Evolutionary conservation across 2,888 invertebrate genomes (phyloP), one percentile per base, ranked within the genome.

Genomic region (Lepidocyrtinus sp.): DNA sequence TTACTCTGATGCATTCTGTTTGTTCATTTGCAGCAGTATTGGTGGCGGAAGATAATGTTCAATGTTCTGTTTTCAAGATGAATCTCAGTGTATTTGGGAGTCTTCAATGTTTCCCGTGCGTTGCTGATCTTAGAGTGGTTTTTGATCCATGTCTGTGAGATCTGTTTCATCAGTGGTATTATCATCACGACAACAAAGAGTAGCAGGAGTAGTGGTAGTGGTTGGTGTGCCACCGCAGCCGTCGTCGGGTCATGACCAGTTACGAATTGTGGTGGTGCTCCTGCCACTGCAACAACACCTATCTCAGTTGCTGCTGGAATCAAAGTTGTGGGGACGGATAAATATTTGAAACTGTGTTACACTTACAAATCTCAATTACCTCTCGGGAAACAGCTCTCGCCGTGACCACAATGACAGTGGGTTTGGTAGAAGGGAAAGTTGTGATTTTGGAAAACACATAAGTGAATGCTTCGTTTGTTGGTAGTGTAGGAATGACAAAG

Each of bases 211-310:
- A 36, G 36, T 36, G 12, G 36, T 36, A 36, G 36, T 36, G 36
- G 36, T 36, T 36, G 36, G 36, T 36, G 36, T 36, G 12, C 36
- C 12, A 36, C 36, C 36, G 36, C 36, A 5, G 36, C 36, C 36
- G 36, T 36, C 36, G 36, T 19, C 26, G 70, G 55, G 70, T 59
- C 70, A 70, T 70, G 61, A 70, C 70, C 70, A 61, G 70, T 36
- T 27, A 61, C 70, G n/a, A 55, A n/a, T 55, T 25, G 55, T 9
- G 21, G 5, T 24, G 50, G 24, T 68, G 68, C 1, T 50, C 15
- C 2, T 50, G 24, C 15, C 24, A 15, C 64, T 22, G 36, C 36
- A 36, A n/a, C n/a, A n/a, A 36, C 36, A 36, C 36, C 36, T 36
- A 36, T 36, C 12, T 36, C 36, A n/a, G n/a, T n/a, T n/a, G n/a